Base-by-base conservation (phyloP, 2,797 vertebrate genomes). In the Cygnus olor region DNA sequence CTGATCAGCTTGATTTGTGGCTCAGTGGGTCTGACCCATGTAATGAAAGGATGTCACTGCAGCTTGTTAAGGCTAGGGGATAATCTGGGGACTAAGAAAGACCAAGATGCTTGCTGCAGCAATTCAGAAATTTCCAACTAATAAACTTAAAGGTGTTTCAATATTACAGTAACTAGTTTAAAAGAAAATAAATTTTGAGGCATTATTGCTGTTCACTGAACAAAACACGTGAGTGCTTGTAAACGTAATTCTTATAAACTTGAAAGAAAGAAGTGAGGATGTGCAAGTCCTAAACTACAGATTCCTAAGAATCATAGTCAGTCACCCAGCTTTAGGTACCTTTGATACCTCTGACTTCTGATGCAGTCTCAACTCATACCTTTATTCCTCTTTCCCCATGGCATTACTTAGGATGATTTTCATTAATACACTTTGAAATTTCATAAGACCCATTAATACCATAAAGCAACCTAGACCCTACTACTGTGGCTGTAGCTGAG, bases 311-410 rank as follows among this genome's bases (percentile, higher is more conserved):
- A 81, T 66, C 47, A 56, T 25, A 38, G 20, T 53, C 47, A 60
- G 38, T 70, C 0, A 0, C 53, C 45, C 30, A 56, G 11, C 16
- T 82, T 85, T 20, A 60, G 22, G 84, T 90, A 25, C 27, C n/a
- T 85, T 63, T 79, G 51, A 14, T 84, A 84, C 32, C 25, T 82
- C 34, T 79, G 83, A 51, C 47, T 95, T 90, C 45, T 56, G 51
- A 85, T 42, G 36, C 30, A 47, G 24, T 85, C 68, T 79, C 32
- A 40, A 56, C 16, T 36, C 56, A 18, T 44, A 80, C 16, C 32
- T 6, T 89, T 90, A 92, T 73, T 90, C 64, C 60, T 92, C 47
- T 89, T 94, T 88, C 36, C 44, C 28, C n/a, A 57, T 90, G 84
- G 27, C 76, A 58, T 93, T 66, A 57, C 88, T 73, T 92, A 77